These are phyloP conservation scores for Noctua janthina DNA, from an alignment of 2,888 invertebrate genomes.

Conservation along the genomic window DNA sequence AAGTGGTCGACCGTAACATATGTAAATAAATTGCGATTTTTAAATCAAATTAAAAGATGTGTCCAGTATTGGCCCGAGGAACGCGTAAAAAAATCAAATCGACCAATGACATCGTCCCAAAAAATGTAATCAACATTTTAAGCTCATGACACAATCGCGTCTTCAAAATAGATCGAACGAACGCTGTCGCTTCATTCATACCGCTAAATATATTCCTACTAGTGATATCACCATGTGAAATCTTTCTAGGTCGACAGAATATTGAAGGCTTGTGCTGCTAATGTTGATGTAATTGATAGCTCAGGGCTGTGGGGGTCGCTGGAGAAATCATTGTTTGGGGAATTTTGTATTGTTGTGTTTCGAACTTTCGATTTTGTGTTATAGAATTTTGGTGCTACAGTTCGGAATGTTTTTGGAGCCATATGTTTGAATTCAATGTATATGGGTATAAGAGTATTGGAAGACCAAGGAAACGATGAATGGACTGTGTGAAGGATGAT, in stretches of 20 bases:
- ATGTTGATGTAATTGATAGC: slow-evolving; percentile 31
- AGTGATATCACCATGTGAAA: slow-evolving; percentile 55
- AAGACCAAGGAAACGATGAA: too few species aligned
- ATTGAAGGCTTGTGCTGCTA: slow-evolving; percentile 14
- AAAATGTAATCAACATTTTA: slow-evolving; percentile 50
- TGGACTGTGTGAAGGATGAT: too few species aligned
- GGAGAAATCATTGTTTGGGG: slow-evolving; percentile 34
- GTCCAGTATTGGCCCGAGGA: neutral
- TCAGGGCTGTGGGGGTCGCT: neutral
- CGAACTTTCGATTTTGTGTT: slow-evolving; percentile 8
- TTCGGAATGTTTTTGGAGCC: too few species aligned
- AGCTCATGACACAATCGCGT: slow-evolving; percentile 52
- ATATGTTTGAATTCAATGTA: neutral
- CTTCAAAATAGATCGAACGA: slow-evolving; percentile 53
- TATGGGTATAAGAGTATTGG: too few species aligned
- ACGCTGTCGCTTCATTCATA: slow-evolving; percentile 59
- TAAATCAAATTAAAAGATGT: neutral
- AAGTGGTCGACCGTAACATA: too few species aligned
- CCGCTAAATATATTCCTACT: slow-evolving; percentile 53
- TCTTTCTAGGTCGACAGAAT: slow-evolving; percentile 28
- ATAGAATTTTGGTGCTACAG: neutral
- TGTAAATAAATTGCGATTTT: neutral
- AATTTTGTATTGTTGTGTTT: slow-evolving; percentile 20
- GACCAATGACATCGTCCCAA: slow-evolving; percentile 12
- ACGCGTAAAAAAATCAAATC: neutral